Conservation (phyloP, 2,113 vertebrate genomes). For the Scortum barcoo region DNA sequence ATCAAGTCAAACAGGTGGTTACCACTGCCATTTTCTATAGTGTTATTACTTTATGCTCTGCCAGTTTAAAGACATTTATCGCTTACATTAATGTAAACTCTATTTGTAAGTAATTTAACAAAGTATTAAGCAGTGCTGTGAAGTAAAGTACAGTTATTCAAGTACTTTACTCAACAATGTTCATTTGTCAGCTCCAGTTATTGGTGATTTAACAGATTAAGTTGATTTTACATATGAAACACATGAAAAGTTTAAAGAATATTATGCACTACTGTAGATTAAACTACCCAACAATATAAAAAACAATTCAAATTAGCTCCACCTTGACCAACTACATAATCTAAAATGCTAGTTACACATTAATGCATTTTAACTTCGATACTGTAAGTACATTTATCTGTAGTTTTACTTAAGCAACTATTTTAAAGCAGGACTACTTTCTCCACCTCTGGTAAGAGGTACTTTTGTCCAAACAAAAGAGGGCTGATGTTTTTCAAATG, state of each 20-base stretch:
- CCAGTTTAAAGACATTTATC: background rate
- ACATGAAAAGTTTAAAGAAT: background rate
- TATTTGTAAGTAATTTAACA: background rate
- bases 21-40: background rate
- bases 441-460: background rate
- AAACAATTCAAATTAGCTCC: background rate
- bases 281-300: background rate
- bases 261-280: background rate
- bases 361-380: background rate
- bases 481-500: background rate
- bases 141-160: background rate
- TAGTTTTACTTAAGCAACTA: background rate
- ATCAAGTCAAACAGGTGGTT: constrained; percentile 30
- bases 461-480: background rate
- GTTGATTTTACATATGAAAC: background rate
- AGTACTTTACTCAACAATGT: background rate
- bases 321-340: background rate
- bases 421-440: background rate
- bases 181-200: background rate
- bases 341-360: background rate
- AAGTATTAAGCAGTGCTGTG: background rate
- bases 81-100: background rate
- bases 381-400: too few species aligned
- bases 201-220: background rate
- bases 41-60: background rate